phyloP scores from a whole-genome alignment of 2,888 invertebrate genomes.

The Noctua janthina region DNA sequence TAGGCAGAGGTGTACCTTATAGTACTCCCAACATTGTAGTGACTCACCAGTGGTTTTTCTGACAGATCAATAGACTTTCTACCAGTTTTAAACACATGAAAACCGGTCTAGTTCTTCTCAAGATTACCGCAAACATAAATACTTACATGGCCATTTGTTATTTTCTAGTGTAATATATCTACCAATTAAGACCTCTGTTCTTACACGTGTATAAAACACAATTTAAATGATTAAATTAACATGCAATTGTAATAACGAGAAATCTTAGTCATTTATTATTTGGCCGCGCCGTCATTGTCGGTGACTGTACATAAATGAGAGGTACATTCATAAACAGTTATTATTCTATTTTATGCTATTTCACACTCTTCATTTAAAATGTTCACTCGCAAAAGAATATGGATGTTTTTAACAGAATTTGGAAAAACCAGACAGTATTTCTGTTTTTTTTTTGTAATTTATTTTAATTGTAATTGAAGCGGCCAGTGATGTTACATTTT shows the following conservation, averaged over 20 bases:
- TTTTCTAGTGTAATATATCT: constrained; percentile 44
- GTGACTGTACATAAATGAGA: constrained; percentile 61
- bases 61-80: constrained; percentile 47
- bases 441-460: neutral
- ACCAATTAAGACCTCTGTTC: constrained; percentile 56
- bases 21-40: neutral
- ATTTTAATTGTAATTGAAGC: constrained; percentile 8
- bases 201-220: constrained; percentile 58
- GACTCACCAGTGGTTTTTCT: neutral
- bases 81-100: constrained; percentile 35
- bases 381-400: constrained; percentile 40
- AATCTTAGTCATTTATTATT: constrained; percentile 70
- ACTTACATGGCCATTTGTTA: constrained; percentile 44
- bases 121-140: constrained; percentile 40
- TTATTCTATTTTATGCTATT: constrained; percentile 60
- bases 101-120: constrained; percentile 42
- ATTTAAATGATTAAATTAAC: constrained; percentile 63
- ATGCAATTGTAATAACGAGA: constrained; percentile 66
- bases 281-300: constrained; percentile 64
- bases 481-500: constrained; percentile 16
- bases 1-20: neutral
- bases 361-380: constrained; percentile 52
- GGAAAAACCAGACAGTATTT: constrained; percentile 5
- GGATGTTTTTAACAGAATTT: constrained; percentile 11
- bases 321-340: constrained; percentile 71